Evolutionary conservation across 2,797 vertebrate genomes (phyloP), one percentile per base, ranked within the genome.

Genomic region (Galago senegalensis): DNA sequence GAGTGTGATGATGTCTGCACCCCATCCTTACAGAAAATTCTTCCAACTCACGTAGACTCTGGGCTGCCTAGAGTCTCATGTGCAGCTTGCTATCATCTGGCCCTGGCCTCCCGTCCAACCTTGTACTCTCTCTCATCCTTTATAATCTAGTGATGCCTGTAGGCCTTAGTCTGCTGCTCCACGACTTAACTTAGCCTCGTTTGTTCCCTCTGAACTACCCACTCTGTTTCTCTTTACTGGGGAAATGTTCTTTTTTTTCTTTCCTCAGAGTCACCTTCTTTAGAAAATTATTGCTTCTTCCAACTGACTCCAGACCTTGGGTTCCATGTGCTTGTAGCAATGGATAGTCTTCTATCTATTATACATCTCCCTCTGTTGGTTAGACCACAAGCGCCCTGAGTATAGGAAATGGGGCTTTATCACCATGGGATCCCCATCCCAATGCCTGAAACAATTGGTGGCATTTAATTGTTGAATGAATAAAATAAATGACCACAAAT

Each of bases 381-480:
- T 11, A 53, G 17, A 67, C 56, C n/a, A 88, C 27, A 20, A 76
- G 4, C 17, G 72, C 16, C 43, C n/a, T 81, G 34, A 82, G 14
- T 56, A 0, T 10, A 92, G 16, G 16, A 75, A 65, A 10, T 49
- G 63, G 56, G 37, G 25, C 23, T 87, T 70, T 43, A 61, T 65
- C 58, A 29, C 5, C 46, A 37, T 2, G 23, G 13, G 43, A 70
- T 85, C 31, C n/a, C 29, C 63, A 16, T 65, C 13, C 8, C 5
- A 94, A 16, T 60, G 20, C n/a, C 86, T 92, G 56, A 87, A 83
- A 61, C 17, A 70, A 43, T 83, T 87, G 40, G 72, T 89, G 61
- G 5, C 37, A 87, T 86, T 80, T 43, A 81, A 58, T 91, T 82
- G 5, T n/a, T 87, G 40, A 40, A 31, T 77, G 31, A 90, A 58